Base-by-base conservation (phyloP, 2,797 vertebrate genomes). In the Enteromius unitaeniatus region DNA sequence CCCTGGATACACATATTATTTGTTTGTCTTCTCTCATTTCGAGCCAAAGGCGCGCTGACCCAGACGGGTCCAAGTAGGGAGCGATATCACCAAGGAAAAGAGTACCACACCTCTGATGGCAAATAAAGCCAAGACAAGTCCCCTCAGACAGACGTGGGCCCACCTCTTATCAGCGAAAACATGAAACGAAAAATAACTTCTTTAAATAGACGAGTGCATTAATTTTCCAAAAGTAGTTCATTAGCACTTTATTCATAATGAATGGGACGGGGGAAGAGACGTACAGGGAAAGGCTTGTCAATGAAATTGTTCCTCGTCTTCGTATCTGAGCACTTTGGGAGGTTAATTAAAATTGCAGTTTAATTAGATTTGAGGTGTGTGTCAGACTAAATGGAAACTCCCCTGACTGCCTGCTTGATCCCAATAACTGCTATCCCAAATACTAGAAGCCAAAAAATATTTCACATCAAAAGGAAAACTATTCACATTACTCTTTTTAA, bases 221-320 rank as follows among this genome's bases (percentile, higher is more conserved):
- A 81, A 89, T 88, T 89, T 91, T 90, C 87, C 88, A 91, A 87
- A 88, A 89, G 88, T 85, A 89, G 88, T 88, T 91, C 88, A 90
- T 86, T 89, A 90, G 82, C 85, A 82, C 82, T 86, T 89, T 84
- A 90, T 90, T 88, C 81, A 91, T 91, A 86, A 89, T 90, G 86
- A 87, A 89, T 88, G 83, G 85, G 37, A 85, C 15, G 53, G 69
- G 74, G 76, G 76, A 78, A 83, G 73, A 75, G 70, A 81, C 60
- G 58, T 83, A 81, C 73, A 82, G 87, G 81, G 85, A 83, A 84
- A 85, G 60, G 84, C 87, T 85, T 87, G 87, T 88, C 86, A 88
- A 84, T 88, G 79, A 84, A 85, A 84, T 86, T 74, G 80, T 82
- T 82, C 42, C 70, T 75, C 58, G 14, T 82, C 89, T 85, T 79